These are phyloP conservation scores for Cyanoderma ruficeps DNA, from an alignment of 2,113 vertebrate genomes.

Conservation along the genomic window DNA sequence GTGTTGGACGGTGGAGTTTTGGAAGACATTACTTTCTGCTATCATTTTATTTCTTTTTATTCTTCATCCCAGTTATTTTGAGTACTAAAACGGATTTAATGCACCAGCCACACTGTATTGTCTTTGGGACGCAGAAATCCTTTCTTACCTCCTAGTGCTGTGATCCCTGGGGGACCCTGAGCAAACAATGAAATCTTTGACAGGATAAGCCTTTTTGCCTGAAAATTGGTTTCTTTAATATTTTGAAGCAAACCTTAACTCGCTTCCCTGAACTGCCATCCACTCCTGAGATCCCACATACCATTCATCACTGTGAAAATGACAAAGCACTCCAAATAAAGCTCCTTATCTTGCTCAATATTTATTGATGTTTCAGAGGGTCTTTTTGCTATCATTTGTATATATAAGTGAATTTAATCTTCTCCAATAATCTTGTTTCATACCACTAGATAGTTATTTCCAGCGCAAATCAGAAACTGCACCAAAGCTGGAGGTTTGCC, in stretches of 20 bases:
- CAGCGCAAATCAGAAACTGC: not conserved
- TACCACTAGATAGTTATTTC: not conserved
- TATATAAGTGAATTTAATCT: not conserved
- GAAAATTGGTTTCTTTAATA: not conserved
- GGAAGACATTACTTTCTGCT: not conserved
- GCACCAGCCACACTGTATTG: accelerated
- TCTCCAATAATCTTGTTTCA: not conserved
- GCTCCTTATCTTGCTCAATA: not conserved
- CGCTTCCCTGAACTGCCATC: conserved; percentile 70
- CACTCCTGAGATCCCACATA: conserved; percentile 55
- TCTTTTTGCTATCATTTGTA: not conserved
- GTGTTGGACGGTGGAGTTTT: not conserved
- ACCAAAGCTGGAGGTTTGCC: not conserved
- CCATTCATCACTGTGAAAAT: conserved; percentile 51
- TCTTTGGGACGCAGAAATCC: conserved; percentile 61
- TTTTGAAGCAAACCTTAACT: not conserved
- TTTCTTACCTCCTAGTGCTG: conserved; percentile 48
- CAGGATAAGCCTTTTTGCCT: not conserved
- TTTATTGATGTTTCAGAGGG: not conserved
- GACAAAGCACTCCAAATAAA: not conserved
- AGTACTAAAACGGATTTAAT: not conserved
- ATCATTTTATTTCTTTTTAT: not conserved
- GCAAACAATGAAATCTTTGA: not conserved
- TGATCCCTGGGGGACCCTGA: conserved; percentile 62
- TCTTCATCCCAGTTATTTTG: not conserved